phyloP scores from a whole-genome alignment of 2,113 vertebrate genomes.

The Cairina moschata region DNA sequence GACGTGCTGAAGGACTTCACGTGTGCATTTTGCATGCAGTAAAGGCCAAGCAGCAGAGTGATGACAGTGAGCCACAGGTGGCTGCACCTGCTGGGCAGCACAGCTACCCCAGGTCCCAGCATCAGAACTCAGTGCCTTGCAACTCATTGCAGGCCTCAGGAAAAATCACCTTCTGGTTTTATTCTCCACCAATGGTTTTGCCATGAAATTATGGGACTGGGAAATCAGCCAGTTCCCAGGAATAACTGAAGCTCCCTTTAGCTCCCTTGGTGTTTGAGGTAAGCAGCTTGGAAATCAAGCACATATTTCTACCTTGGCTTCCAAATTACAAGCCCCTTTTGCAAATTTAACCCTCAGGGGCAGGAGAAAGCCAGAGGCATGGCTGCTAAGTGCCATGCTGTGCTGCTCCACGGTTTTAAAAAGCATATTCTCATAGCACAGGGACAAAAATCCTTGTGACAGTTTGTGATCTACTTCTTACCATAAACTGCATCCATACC shows the following conservation, averaged over 20 bases:
- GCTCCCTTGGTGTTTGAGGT: neutral
- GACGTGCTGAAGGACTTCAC: rapidly evolving
- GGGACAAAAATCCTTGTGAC: neutral
- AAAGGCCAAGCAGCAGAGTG: neutral
- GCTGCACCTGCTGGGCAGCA: rapidly evolving
- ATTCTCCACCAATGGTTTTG: neutral
- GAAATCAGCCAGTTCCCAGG: neutral
- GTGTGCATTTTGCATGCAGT: rapidly evolving
- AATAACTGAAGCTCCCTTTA: neutral
- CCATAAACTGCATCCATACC: neutral
- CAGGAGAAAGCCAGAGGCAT: neutral
- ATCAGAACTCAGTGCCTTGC: neutral
- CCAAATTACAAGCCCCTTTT: neutral
- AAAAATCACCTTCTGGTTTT: neutral
- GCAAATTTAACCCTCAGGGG: rapidly evolving
- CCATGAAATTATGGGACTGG: neutral
- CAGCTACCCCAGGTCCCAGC: too few relatives aligned
- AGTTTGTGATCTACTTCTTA: neutral
- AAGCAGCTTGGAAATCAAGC: neutral
- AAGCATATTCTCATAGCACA: rapidly evolving
- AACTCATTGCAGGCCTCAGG: neutral
- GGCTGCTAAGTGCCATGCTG: neutral
- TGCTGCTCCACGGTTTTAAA: rapidly evolving
- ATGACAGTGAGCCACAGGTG: too few relatives aligned
- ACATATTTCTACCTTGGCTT: neutral